These are phyloP conservation scores for Thamnaconus septentrionalis DNA, from an alignment of 2,113 vertebrate genomes.

Conservation along the genomic window DNA sequence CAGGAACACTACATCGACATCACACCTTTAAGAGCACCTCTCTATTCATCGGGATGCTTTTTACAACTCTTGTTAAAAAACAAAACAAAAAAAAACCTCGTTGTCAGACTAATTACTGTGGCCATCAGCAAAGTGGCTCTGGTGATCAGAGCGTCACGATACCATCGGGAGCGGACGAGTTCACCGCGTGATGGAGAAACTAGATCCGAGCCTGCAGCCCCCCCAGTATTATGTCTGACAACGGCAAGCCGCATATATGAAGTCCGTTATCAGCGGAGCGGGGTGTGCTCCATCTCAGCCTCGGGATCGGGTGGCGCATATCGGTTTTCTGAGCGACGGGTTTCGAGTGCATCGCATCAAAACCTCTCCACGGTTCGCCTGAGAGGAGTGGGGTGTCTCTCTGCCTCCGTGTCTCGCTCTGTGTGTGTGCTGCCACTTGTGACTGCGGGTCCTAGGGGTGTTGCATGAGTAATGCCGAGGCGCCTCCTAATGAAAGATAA, in stretches of 20 bases:
- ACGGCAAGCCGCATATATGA: too few relatives aligned
- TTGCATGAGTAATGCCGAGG: slow-evolving; percentile 69
- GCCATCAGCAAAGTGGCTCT: slow-evolving; percentile 52
- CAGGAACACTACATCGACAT: too few relatives aligned
- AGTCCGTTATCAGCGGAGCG: too few relatives aligned
- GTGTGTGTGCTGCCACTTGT: slow-evolving; percentile 32
- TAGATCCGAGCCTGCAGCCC: slow-evolving; percentile 1
- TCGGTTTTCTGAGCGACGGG: background rate
- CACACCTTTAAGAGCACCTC: slow-evolving; percentile 26
- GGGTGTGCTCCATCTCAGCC: too few relatives aligned
- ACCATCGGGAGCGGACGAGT: slow-evolving; percentile 20
- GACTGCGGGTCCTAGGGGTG: slow-evolving; percentile 45
- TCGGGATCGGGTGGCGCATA: too few relatives aligned
- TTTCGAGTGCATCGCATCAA: slow-evolving; percentile 20
- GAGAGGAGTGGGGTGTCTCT: slow-evolving; percentile 3
- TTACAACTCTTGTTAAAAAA: slow-evolving; percentile 33
- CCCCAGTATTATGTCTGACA: too few relatives aligned
- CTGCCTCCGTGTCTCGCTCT: background rate
- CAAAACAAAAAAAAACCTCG: background rate
- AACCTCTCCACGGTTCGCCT: slow-evolving; percentile 8
- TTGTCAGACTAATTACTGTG: slow-evolving; percentile 52
- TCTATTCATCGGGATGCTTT: slow-evolving; percentile 35
- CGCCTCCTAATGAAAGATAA: slow-evolving; percentile 71
- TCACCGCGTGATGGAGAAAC: slow-evolving; percentile 29
- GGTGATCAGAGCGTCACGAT: slow-evolving; percentile 21